A percentile compares a stretch with the other conserved stretches of the same genome.
Conservation (phyloP, 2,888 invertebrate genomes). For the Charanyca ferruginea region DNA sequence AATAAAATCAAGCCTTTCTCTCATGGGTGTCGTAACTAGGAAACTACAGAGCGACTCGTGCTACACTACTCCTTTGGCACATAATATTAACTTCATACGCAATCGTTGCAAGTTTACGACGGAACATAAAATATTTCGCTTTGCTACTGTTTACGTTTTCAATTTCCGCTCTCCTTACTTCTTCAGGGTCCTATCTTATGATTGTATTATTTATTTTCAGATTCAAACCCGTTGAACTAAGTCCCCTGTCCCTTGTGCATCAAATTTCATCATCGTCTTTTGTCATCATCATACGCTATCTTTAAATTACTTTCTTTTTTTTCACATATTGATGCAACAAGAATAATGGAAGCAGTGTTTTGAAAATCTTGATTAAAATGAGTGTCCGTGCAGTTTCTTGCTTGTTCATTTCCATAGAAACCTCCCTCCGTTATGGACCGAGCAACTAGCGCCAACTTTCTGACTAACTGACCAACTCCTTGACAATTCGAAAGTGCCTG, state of each 20-base stretch:
- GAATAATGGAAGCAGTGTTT: too few species aligned
- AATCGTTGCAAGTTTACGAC: slow-evolving; percentile 57
- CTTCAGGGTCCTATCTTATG: slow-evolving; percentile 63
- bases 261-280: background rate
- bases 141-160: slow-evolving; percentile 70
- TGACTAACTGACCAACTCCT: too few species aligned
- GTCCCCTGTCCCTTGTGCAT: background rate
- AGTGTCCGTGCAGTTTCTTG: too few species aligned
- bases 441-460: too few species aligned
- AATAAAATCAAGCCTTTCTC: slow-evolving; percentile 22
- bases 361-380: too few species aligned
- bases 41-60: slow-evolving; percentile 22
- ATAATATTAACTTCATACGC: slow-evolving; percentile 53
- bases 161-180: slow-evolving; percentile 71
- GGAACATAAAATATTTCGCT: slow-evolving; percentile 60
- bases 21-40: slow-evolving; percentile 18
- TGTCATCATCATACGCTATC: too few species aligned
- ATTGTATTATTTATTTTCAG: slow-evolving; percentile 29
- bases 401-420: too few species aligned
- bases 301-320: too few species aligned
- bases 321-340: too few species aligned
- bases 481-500: too few species aligned
- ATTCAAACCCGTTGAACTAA: background rate
- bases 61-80: slow-evolving; percentile 27
- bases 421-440: too few species aligned